Evolutionary conservation across 2,888 invertebrate species (phyloP), one percentile per base, ranked within the genome.

Genomic region (Acholoe squamosa): DNA sequence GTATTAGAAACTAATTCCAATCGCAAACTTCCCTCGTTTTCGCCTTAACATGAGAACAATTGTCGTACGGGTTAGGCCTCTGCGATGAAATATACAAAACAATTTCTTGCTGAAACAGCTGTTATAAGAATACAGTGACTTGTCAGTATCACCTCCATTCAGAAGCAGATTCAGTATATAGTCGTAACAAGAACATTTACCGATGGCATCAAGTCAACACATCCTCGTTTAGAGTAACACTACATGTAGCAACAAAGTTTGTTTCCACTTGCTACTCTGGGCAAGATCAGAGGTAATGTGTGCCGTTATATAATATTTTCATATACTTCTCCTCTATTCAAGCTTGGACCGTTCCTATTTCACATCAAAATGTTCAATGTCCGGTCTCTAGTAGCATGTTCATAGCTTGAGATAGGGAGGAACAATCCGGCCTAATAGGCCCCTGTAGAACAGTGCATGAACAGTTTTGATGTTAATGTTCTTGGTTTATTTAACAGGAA

Each of bases 401-500:
- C 43, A 10, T 43, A 43, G 43, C 43, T 43, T 43, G 43, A 43
- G 43, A 43, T 43, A n/a, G 43, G 43, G 43, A 43, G 43, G 10
- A 43, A 43, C 43, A 43, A 3, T 43, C 5, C 43, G 43, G 43
- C 43, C 43, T 3, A 10, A 43, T 43, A 43, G 10, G 43, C 43
- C 43, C 5, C 43, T 43, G 43, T 43, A 43, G 43, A 43, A 43
- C 43, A 43, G 43, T 43, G 43, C 43, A 10, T 43, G 43, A 43
- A 43, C 43, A 43, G 43, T 43, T 7, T 7, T 33, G 80, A n/a
- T 80, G 12, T 12, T 80, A 10, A 34, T 33, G 25, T 33, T 14
- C 33, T 43, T 22, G 14, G 34, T 80, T 80, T 80, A n/a, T n/a
- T 80, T 80, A 80, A 80, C 80, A 80, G 80, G 43, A 80, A 80